A percentile compares a stretch with the other conserved stretches of the same genome.
These are phyloP conservation scores for Spatulosminthurus flaviceps DNA, from an alignment of 2,888 invertebrate genomes.

Conservation along the genomic window DNA sequence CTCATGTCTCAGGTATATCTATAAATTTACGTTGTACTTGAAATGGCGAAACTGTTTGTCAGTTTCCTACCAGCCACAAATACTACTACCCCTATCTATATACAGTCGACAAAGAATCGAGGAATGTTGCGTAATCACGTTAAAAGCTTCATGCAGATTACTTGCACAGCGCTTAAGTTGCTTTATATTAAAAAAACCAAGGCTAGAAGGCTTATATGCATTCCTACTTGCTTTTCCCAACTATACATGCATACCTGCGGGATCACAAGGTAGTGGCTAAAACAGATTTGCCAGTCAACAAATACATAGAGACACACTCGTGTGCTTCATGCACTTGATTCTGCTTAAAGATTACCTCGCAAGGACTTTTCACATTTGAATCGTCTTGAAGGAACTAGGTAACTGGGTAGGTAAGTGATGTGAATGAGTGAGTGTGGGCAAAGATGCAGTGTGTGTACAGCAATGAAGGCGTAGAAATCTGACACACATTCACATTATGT, in stretches of 20 bases:
- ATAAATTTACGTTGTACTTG: too few relatives aligned
- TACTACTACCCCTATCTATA: background rate
- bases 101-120: background rate
- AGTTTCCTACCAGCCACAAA: too few relatives aligned
- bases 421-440: background rate
- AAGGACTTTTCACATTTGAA: constrained; percentile 1
- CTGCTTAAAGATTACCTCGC: constrained; percentile 1
- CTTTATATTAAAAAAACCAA: too few relatives aligned
- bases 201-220: background rate
- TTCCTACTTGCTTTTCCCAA: background rate
- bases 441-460: background rate
- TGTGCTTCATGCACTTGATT: constrained; percentile 19
- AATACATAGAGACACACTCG: background rate
- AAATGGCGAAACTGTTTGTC: background rate
- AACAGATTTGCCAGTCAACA: too few relatives aligned
- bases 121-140: constrained; percentile 4
- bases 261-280: too few relatives aligned
- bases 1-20: background rate
- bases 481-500: constrained; percentile 23
- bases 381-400: constrained; percentile 12
- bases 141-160: background rate
- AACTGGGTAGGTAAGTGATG: constrained; percentile 19
- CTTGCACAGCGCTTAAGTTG: too few relatives aligned
- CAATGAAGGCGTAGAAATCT: constrained; percentile 23
- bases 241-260: too few relatives aligned